Evolutionary conservation across 2,888 invertebrate species (phyloP), one percentile per base, ranked within the genome.

Genomic region (Aethes cnicana): DNA sequence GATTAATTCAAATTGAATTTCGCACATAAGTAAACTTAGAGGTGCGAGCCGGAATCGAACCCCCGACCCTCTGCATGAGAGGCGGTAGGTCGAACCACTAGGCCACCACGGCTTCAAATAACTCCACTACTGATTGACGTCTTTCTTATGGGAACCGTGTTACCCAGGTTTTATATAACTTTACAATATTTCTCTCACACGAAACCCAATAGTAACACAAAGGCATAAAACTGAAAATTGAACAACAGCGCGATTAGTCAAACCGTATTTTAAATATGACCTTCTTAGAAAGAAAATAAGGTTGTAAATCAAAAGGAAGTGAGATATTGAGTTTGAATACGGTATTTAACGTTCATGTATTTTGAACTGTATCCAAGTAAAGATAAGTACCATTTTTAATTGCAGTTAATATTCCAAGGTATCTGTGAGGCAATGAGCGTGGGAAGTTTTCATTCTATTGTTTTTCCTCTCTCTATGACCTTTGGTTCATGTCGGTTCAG

Each of bases 401-500:
- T 25, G 30, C 0, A 20, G 11, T 0, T 1, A 21, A 26, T 50
- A 54, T 58, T 49, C 57, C 48, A 55, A 56, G 57, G 50, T 54
- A 56, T 63, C 50, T 67, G n/a, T n/a, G 61, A 59, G 44, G 66
- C 61, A 73, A 74, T 67, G 67, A 67, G 67, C 73, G 79, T 84
- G 84, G 74, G 84, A 85, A 77, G 66, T 57, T 63, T 68, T 62
- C 61, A 55, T 42, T 58, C 70, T 68, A 82, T 84, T 82, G 83
- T 84, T 72, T 79, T 74, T 69, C 62, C 56, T 64, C 69, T 72
- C 73, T 73, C 66, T 71, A 68, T 67, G 72, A 74, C 80, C 81
- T 81, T 81, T 73, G 65, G 73, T 72, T 72, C 63, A 69, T 64
- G 69, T 56, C 60, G 68, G 83, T 74, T 78, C 81, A 68, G 48